Evolutionary conservation across 1,140 invertebrate genomes (phyloP).

Genomic region (Penaeus japonicus): DNA sequence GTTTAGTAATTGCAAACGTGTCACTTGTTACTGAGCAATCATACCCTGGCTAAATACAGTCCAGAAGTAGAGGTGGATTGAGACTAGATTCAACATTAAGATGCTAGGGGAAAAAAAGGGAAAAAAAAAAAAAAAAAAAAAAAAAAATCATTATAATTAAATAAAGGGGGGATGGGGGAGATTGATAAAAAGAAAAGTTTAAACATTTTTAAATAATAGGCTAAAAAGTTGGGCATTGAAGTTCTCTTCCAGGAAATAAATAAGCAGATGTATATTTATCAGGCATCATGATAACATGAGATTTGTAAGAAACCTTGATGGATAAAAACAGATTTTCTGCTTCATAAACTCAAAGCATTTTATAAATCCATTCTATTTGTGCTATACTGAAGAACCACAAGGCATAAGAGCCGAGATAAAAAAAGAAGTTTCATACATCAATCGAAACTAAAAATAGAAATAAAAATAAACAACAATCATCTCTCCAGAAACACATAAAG

Average conservation of each 20-base stretch:
- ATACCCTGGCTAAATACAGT: constrained; percentile 45
- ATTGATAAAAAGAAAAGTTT: too few species aligned
- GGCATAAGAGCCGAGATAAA: too few species aligned
- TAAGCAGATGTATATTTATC: too few species aligned
- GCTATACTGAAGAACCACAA: not conserved
- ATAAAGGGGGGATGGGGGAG: not conserved
- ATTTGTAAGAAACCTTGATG: not conserved
- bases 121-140: not conserved
- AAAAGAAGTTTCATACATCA: not conserved
- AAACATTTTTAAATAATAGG: too few species aligned
- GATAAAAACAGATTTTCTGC: not conserved
- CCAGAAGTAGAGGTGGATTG: constrained; percentile 35
- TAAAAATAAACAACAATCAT: not conserved
- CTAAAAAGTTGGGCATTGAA: too few species aligned
- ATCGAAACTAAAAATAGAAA: not conserved
- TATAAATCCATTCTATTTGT: too few species aligned
- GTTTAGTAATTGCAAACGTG: constrained; percentile 11
- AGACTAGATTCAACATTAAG: constrained; percentile 54
- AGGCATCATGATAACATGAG: not conserved
- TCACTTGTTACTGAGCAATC: constrained; percentile 51
- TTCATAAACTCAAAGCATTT: too few species aligned
- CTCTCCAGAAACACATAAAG: not conserved
- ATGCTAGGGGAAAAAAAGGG: not conserved
- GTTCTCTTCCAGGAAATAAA: too few species aligned
- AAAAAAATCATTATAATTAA: not conserved